These are phyloP conservation scores for Laothoe populi DNA, from an alignment of 2,888 invertebrate genomes.

Conservation along the genomic window DNA sequence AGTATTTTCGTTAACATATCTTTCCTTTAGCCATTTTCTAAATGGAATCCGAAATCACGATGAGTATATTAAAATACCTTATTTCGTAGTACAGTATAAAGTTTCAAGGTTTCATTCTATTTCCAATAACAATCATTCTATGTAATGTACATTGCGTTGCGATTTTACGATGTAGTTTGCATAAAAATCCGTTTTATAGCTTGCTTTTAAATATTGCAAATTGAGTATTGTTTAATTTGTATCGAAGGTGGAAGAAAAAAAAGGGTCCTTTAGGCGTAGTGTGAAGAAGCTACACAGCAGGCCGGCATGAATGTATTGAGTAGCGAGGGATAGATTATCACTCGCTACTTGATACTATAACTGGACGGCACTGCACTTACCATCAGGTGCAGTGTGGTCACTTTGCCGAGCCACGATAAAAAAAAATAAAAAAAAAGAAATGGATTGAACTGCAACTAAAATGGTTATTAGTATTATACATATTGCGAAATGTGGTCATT, in stretches of 20 bases:
- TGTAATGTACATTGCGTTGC: conserved; percentile 27
- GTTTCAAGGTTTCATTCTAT: conserved; percentile 15
- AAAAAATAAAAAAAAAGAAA: no score
- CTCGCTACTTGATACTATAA: no score
- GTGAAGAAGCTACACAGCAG: no score
- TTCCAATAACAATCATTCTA: conserved; percentile 21
- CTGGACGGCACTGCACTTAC: no score
- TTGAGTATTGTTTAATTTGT: conserved; percentile 26
- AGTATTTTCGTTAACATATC: no score
- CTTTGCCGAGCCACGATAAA: no score
- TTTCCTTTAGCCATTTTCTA: no score
- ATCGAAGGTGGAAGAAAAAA: conserved; percentile 14
- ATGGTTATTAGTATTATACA: background rate
- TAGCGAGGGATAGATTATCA: no score
- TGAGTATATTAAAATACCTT: background rate
- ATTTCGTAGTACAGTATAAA: background rate
- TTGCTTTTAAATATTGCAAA: conserved; percentile 23
- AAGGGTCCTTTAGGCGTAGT: no score
- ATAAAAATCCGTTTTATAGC: conserved; percentile 24
- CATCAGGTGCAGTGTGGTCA: no score
- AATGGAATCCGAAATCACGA: background rate
- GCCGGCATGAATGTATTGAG: no score
- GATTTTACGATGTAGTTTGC: conserved; percentile 27
- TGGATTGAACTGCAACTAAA: conserved; percentile 17
- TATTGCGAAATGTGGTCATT: background rate